Percentiles rank a stretch among this genome's conserved stretches.
Conservation (phyloP, 2,888 invertebrate species). For the Ophioninae sp. region DNA sequence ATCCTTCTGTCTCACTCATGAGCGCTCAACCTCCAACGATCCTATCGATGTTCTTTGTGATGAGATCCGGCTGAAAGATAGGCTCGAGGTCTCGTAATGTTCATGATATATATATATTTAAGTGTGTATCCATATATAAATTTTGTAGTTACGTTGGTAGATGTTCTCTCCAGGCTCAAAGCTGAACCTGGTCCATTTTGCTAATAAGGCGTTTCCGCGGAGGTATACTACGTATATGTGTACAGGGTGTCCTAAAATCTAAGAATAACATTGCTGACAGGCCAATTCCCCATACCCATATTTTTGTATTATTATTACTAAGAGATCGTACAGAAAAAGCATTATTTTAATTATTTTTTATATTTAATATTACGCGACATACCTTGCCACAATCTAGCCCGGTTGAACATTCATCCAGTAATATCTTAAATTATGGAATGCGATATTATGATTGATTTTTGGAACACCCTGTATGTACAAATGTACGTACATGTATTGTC, state of each 20-base stretch:
- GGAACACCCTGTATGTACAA: neutral
- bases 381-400: too few species aligned
- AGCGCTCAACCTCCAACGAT: slow-evolving; percentile 70
- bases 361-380: too few species aligned
- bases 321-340: too few species aligned
- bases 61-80: slow-evolving; percentile 78
- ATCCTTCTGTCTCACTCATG: slow-evolving; percentile 29
- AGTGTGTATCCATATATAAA: slow-evolving; percentile 49
- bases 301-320: too few species aligned
- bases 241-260: too few species aligned
- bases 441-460: too few species aligned
- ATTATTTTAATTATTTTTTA: too few species aligned
- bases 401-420: too few species aligned
- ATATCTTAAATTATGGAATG: too few species aligned
- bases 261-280: too few species aligned
- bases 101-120: slow-evolving; percentile 53
- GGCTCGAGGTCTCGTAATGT: slow-evolving; percentile 65
- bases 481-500: neutral
- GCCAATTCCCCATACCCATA: too few species aligned
- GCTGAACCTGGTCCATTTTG: slow-evolving; percentile 68
- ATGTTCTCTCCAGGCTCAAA: slow-evolving; percentile 52
- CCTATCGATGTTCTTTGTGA: slow-evolving; percentile 77
- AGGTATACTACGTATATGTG: slow-evolving; percentile 5
- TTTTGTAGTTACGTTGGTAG: slow-evolving; percentile 44
- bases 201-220: slow-evolving; percentile 73